Evolutionary conservation across 2,797 vertebrate species (phyloP), one percentile per base, ranked within the genome.

Genomic region (Orestias chungarensis): DNA sequence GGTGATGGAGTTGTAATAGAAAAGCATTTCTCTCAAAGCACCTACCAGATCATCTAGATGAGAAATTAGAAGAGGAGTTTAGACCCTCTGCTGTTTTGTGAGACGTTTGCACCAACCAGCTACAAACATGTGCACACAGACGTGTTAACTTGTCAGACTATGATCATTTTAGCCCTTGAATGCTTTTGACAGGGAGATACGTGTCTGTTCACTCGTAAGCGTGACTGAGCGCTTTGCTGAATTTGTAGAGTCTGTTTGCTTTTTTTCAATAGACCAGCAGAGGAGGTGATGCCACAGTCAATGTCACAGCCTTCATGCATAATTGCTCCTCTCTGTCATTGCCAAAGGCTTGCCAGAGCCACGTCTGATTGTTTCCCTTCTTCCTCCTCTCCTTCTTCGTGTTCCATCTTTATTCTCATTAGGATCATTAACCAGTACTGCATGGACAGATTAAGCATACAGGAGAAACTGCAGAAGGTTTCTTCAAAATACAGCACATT

Each of bases 291-390:
- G 85, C 82, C 88, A 87, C 83, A 86, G 86, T 92, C 92, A 90
- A 90, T 93, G 91, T 91, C 92, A 92, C 75, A 90, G 87, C 91
- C 88, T 92, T 92, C 89, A 87, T 92, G 89, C 85, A 89, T 92
- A 93, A 95, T 92, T 92, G 87, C 88, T 87, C 79, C 84, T 87
- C 90, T 93, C 92, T 90, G 91, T 94, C 92, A 93, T 91, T 92
- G 89, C 85, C 87, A 84, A 74, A 12, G 88, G 89, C 89, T 65
- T 83, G 68, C 79, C 80, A 82, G 66, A 83, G 74, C 80, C 86
- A 82, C 85, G 84, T 91, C 85, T 87, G 86, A 92, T 87, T 85
- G 83, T 82, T 68, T 70, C 81, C 79, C 64, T 73, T 43, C 59
- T 52, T 50, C 25, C 25, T 55, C 67, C 69, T 75, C 71, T 73